A percentile compares a stretch with the other conserved stretches of the same genome.
These are phyloP conservation scores for Xestia ashworthii DNA, from an alignment of 2,888 invertebrate genomes.

Conservation along the genomic window DNA sequence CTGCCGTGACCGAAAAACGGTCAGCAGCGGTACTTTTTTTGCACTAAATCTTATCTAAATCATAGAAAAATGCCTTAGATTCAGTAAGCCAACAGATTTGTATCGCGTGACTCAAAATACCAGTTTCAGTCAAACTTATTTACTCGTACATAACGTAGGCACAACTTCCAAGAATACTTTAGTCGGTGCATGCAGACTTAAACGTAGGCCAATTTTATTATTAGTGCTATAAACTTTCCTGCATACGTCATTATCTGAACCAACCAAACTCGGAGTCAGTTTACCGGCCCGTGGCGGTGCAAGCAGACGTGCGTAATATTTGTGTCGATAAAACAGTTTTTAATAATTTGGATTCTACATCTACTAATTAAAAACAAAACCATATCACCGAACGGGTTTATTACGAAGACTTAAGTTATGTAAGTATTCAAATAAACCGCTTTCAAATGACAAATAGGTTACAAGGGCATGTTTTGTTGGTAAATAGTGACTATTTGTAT, in stretches of 20 bases:
- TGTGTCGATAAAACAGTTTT: conserved; percentile 1
- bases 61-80: no score
- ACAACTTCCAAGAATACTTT: conserved; percentile 29
- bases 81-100: background rate
- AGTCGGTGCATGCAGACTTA: conserved; percentile 24
- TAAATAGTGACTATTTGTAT: conserved; percentile 28
- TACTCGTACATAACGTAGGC: conserved; percentile 18
- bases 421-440: conserved; percentile 44
- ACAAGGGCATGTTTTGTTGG: conserved; percentile 38
- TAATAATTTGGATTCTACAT: background rate
- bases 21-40: no score
- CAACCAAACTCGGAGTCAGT: conserved; percentile 42
- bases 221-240: conserved; percentile 22
- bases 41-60: no score
- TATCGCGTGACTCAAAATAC: background rate
- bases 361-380: conserved; percentile 5
- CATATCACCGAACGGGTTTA: conserved; percentile 18
- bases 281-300: conserved; percentile 10
- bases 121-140: background rate
- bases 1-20: no score
- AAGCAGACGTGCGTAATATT: conserved; percentile 20
- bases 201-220: conserved; percentile 49
- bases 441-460: conserved; percentile 16
- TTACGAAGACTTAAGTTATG: conserved; percentile 36
- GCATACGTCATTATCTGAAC: conserved; percentile 26